Percentiles rank a stretch among this genome's conserved stretches.
These are phyloP conservation scores for Malthinus flaveolus DNA, from an alignment of 2,888 invertebrate species.

Conservation along the genomic window DNA sequence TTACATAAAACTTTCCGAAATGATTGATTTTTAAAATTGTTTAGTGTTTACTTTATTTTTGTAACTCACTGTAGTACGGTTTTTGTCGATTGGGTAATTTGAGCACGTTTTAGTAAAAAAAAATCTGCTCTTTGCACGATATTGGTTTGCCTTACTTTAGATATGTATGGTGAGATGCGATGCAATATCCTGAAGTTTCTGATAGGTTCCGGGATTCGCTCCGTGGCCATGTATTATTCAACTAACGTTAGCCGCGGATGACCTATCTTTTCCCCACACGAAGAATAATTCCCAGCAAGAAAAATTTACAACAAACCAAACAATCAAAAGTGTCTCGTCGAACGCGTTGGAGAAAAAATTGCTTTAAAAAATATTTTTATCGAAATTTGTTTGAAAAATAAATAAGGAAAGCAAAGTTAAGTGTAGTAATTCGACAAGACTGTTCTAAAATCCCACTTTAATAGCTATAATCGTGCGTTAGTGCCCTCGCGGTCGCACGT, in stretches of 20 bases:
- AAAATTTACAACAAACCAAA: too few species aligned
- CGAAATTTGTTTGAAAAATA: constrained; percentile 4
- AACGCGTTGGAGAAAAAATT: background rate
- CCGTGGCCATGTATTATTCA: constrained; percentile 36
- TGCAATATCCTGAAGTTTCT: constrained; percentile 32
- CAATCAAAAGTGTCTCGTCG: too few species aligned
- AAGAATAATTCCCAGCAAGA: constrained; percentile 22
- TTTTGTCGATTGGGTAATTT: too few species aligned
- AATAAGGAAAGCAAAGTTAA: constrained; percentile 35
- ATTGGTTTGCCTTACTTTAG: constrained; percentile 15
- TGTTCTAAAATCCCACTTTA: constrained; percentile 50
- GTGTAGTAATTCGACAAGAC: constrained; percentile 43
- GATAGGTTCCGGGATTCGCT: constrained; percentile 28
- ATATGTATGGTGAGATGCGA: constrained; percentile 30
- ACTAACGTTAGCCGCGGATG: constrained; percentile 26
- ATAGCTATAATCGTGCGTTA: constrained; percentile 53
- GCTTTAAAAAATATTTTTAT: background rate
- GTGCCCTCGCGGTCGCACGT: constrained; percentile 47
- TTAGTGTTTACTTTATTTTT: background rate
- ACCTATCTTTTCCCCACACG: constrained; percentile 19
- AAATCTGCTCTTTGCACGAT: background rate
- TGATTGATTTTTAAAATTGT: constrained; percentile 17
- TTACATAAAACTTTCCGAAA: constrained; percentile 6
- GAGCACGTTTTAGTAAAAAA: too few species aligned
- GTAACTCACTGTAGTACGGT: too few species aligned